Base-by-base conservation (phyloP, 2,888 invertebrate genomes). In the Atherix ibis region DNA sequence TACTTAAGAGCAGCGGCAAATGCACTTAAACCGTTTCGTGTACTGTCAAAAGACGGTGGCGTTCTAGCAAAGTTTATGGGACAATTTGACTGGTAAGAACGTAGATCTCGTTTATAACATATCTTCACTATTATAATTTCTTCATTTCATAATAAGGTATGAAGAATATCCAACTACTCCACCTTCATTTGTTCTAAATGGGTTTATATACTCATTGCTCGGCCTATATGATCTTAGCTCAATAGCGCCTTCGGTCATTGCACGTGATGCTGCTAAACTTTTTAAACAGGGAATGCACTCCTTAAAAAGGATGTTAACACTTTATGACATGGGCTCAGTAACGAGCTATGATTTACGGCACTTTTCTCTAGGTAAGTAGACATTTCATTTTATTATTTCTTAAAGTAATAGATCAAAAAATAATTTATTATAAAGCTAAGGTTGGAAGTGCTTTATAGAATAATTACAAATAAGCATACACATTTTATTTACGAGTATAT, bases 151-250 rank as follows among this genome's bases (percentile, higher is more conserved):
- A 31, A 4, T 32, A 49, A 72, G 85, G 85, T 97, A 92, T 56
- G 97, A 98, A 56, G 98, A 98, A 57, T 98, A 98, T 62, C 98
- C 98, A 1, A 97, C 97, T 0, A 76, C 74, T 35, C 97, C 97
- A 1, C 73, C 91, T 4, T 78, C 88, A 0, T 95, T 91, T 64
- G 95, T 98, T 9, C 72, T 98, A 16, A 98, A 98, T 64, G 98
- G 98, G 27, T 98, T 98, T 65, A 91, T 98, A 49, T 98, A 95
- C 64, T 87, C 97, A 0, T 67, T 98, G 5, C 71, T 98, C 37
- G 97, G 97, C 2, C 70, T 98, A 9, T 95, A 94, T 59, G 98
- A 98, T 66, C 65, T 97, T n/a, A 79, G 82, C 58, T 71, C 73
- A 31, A 76, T 82, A 22, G 80, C 83, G 15, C 77, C 79, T 0